These are phyloP conservation scores for Scaptomyza tumidula DNA, from an alignment of 2,888 invertebrate species.

Conservation along the genomic window DNA sequence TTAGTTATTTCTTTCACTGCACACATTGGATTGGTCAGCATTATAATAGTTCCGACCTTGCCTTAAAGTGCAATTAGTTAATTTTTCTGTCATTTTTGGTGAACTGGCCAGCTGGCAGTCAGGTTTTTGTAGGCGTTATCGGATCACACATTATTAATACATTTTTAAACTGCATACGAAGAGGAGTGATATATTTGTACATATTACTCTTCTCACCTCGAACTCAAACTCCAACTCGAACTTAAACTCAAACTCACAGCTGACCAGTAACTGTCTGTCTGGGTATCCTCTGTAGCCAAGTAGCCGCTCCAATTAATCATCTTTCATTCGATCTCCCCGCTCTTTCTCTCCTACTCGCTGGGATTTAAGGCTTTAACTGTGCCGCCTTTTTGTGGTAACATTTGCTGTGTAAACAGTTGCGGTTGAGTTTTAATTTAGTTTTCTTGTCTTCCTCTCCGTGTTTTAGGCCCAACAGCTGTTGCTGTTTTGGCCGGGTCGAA, in stretches of 20 bases:
- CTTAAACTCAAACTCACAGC: constrained; percentile 17
- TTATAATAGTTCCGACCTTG: constrained; percentile 8
- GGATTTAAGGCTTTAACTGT: constrained; percentile 52
- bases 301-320: constrained; percentile 74
- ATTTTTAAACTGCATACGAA: constrained; percentile 65
- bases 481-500: constrained; percentile 20
- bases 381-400: constrained; percentile 75
- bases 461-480: constrained; percentile 62
- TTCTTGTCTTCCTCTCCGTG: constrained; percentile 52
- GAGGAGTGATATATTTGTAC: constrained; percentile 80
- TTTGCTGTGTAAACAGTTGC: constrained; percentile 80
- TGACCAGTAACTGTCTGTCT: constrained; percentile 32
- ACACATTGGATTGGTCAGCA: constrained; percentile 52
- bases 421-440: constrained; percentile 77
- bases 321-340: constrained; percentile 23
- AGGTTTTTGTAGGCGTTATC: constrained; percentile 57
- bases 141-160: constrained; percentile 74
- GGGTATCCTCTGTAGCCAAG: constrained; percentile 46
- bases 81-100: constrained; percentile 15
- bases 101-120: constrained; percentile 39
- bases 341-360: constrained; percentile 27
- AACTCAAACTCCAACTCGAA: constrained; percentile 1
- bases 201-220: constrained; percentile 78
- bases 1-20: neutral
- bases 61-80: constrained; percentile 27